Evolutionary conservation across 1,140 invertebrate species (phyloP).

Genomic region (Lepidostoma basale): DNA sequence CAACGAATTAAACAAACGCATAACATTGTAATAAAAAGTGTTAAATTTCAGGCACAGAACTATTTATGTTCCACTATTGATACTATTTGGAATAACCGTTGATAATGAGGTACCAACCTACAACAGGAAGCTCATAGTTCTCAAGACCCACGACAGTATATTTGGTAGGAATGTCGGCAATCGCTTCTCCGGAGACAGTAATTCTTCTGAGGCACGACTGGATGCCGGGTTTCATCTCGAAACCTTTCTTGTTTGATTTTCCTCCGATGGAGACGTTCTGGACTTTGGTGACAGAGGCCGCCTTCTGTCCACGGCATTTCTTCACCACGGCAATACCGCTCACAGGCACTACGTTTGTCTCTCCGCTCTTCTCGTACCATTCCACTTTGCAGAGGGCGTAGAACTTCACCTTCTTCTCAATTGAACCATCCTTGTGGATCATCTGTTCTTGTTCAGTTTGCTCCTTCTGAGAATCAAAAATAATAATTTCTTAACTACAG

Average conservation of each 20-base stretch:
- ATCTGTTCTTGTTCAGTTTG: slow-evolving; percentile 58
- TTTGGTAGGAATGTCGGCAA: slow-evolving; percentile 70
- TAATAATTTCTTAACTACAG: not conserved
- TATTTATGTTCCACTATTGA: no score
- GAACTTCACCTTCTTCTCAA: slow-evolving; percentile 70
- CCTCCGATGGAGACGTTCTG: slow-evolving; percentile 65
- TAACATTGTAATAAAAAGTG: no score
- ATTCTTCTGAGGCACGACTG: slow-evolving; percentile 65
- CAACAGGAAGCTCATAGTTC: slow-evolving; percentile 74
- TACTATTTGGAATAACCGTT: no score
- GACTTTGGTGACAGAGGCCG: slow-evolving; percentile 61
- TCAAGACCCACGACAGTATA: slow-evolving; percentile 72
- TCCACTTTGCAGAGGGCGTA: slow-evolving; percentile 69
- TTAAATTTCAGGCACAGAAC: no score
- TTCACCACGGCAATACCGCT: slow-evolving; percentile 63
- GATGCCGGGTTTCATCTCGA: slow-evolving; percentile 67
- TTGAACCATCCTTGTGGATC: slow-evolving; percentile 55
- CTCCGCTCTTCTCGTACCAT: slow-evolving; percentile 67
- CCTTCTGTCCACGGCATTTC: slow-evolving; percentile 56
- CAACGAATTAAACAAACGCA: no score
- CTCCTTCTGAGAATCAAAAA: slow-evolving; percentile 52
- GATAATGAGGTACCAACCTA: slow-evolving; percentile 65
- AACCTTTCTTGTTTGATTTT: slow-evolving; percentile 63
- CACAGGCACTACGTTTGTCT: slow-evolving; percentile 63
- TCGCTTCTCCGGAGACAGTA: slow-evolving; percentile 64